Conservation (phyloP, 2,888 invertebrate species). For the Podotricha telesiphe region DNA sequence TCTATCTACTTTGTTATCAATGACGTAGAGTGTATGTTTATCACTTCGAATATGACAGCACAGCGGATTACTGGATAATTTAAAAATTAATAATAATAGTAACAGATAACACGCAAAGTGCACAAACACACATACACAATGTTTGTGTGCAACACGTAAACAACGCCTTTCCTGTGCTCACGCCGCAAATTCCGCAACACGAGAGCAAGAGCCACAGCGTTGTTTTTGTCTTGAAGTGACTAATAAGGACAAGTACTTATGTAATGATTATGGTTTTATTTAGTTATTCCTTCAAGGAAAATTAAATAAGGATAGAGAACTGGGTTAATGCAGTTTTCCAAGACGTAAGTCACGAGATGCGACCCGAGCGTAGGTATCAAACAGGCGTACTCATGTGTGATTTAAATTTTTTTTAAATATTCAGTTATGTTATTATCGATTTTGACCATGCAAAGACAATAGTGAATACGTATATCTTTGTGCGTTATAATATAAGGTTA, state of each 20-base stretch:
- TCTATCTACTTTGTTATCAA: neutral
- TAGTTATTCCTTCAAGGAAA: neutral
- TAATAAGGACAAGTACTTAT: constrained; percentile 19
- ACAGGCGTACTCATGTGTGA: too few species aligned
- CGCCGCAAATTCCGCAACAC: neutral
- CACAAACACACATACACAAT: too few species aligned
- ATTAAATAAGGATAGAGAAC: constrained; percentile 6
- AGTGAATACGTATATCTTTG: too few species aligned
- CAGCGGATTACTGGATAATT: neutral
- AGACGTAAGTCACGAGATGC: neutral
- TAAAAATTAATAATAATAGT: neutral
- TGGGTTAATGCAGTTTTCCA: neutral
- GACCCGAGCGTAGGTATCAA: neutral
- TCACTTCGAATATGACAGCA: neutral
- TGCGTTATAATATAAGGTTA: too few species aligned
- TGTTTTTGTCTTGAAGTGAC: constrained; percentile 7
- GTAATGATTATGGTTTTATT: neutral
- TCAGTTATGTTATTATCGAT: neutral
- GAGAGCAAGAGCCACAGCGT: neutral
- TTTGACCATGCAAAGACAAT: too few species aligned
- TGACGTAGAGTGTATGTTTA: neutral
- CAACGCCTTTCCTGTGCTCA: too few species aligned
- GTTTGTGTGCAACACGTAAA: too few species aligned
- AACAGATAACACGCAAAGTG: neutral
- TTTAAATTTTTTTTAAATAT: too few species aligned